Conservation (phyloP, 2,888 invertebrate genomes). For the Enoplolaimus lenunculus region DNA sequence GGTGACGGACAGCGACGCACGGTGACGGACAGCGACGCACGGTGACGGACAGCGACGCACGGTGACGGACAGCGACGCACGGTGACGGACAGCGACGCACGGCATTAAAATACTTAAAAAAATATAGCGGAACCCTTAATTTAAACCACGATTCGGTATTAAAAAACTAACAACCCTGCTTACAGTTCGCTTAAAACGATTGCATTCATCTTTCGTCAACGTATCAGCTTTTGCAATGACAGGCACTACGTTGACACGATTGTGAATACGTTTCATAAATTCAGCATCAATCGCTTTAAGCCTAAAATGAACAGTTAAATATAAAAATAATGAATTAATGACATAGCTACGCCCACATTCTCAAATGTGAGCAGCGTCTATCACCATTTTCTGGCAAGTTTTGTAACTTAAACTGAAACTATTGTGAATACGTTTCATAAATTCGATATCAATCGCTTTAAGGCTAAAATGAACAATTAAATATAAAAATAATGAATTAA, state of each 20-base stretch:
- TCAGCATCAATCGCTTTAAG: slow-evolving; percentile 92
- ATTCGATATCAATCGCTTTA: slow-evolving; percentile 91
- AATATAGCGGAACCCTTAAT: too few relatives aligned
- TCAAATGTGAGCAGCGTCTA: too few relatives aligned
- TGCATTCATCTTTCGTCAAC: slow-evolving; percentile 90
- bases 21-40: too few relatives aligned
- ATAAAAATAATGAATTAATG: not conserved
- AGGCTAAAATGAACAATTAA: slow-evolving; percentile 52
- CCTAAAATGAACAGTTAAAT: slow-evolving; percentile 47
- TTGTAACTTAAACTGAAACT: slow-evolving; percentile 98
- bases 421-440: slow-evolving; percentile 94
- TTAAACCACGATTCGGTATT: too few relatives aligned
- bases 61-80: too few relatives aligned
- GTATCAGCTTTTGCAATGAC: slow-evolving; percentile 98
- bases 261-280: slow-evolving; percentile 94
- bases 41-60: too few relatives aligned
- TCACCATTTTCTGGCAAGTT: too few relatives aligned
- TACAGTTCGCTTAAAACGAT: slow-evolving; percentile 88
- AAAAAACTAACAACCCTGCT: too few relatives aligned
- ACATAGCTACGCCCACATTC: too few relatives aligned
- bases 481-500: not conserved
- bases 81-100: too few relatives aligned
- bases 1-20: too few relatives aligned
- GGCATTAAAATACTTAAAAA: too few relatives aligned
- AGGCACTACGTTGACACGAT: slow-evolving; percentile 97